Conservation (phyloP, 2,797 vertebrate species). For the Rallus crepitans region DNA sequence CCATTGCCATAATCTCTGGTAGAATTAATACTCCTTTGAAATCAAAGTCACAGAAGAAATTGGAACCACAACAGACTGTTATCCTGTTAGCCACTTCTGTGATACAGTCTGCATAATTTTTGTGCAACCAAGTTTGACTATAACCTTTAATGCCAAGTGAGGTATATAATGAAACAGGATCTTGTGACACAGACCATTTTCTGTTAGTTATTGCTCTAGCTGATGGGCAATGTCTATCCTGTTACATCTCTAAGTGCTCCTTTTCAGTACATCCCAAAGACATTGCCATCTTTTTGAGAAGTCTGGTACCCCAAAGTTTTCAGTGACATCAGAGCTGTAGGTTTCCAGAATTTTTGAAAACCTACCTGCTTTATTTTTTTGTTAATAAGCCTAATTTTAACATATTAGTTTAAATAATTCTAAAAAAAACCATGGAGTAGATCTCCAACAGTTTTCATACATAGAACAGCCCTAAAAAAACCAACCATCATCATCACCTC, state of each 20-base stretch:
- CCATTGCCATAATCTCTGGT: not conserved
- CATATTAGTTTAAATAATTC: not conserved
- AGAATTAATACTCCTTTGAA: not conserved
- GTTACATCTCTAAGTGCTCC: not conserved
- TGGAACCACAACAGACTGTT: no score
- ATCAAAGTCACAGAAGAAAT: not conserved
- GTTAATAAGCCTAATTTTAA: not conserved
- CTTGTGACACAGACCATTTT: not conserved
- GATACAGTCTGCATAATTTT: not conserved
- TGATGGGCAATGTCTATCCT: not conserved
- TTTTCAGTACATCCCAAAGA: not conserved
- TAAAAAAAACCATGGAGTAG: not conserved
- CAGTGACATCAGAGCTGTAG: not conserved
- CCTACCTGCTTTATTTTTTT: not conserved
- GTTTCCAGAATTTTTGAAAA: not conserved
- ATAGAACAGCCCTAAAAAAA: not conserved
- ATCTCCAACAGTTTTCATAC: not conserved
- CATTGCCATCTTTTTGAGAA: not conserved
- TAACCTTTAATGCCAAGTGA: not conserved
- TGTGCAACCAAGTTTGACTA: not conserved
- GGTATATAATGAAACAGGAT: not conserved
- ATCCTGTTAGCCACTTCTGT: not conserved
- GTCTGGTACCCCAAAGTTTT: not conserved
- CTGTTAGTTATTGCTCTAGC: not conserved
- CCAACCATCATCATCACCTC: fast-evolving